Base-by-base conservation (phyloP, 2,888 invertebrate species). In the Marronus borbonicus region DNA sequence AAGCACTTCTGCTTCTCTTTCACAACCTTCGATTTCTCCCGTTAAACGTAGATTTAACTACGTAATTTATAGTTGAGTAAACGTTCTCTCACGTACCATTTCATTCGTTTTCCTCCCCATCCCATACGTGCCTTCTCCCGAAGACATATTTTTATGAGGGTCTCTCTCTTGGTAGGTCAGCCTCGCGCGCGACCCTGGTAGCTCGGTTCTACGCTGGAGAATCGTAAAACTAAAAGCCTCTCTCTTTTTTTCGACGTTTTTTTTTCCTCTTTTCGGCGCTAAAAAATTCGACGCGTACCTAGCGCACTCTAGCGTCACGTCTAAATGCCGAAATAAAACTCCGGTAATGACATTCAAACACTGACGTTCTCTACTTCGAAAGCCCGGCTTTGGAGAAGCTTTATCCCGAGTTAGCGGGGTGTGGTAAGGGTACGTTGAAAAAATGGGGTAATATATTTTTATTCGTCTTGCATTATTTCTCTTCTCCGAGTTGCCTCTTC, bases 171-270 rank as follows among this genome's bases (percentile, higher is more conserved):
- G 12, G 44, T 12, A 58, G 76, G 76, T 39, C 55, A 65, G 49
- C 65, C 36, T 52, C 20, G 66, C 50, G 55, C 24, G 20, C 55
- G 55, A 58, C 44, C 31, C 44, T 44, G 10, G 44, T 3, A 44
- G 8, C 2, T 44, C 44, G 44, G 44, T 12, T 44, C 44, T 44
- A 44, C 44, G 44, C 44, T 8, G 44, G 44, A 76, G 68, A 58
- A 76, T 58, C 76, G 65, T 76, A 76, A 76, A 76, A 76, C 76
- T 76, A 76, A 76, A 76, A 76, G 76, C 76, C 76, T 66, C 44
- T 52, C 49, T 24, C 44, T 10, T 58, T 39, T 69, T 74, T 24
- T 44, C 60, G 20, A 31, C 24, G 24, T 14, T 31, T 14, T 24
- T 31, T 14, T 62, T 62, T 14, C 31, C 31, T 24, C 14, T 14